A percentile compares a stretch with the other conserved stretches of the same genome.
These are phyloP conservation scores for Drosophila guanche DNA, from an alignment of 1,140 invertebrate species.

Conservation along the genomic window DNA sequence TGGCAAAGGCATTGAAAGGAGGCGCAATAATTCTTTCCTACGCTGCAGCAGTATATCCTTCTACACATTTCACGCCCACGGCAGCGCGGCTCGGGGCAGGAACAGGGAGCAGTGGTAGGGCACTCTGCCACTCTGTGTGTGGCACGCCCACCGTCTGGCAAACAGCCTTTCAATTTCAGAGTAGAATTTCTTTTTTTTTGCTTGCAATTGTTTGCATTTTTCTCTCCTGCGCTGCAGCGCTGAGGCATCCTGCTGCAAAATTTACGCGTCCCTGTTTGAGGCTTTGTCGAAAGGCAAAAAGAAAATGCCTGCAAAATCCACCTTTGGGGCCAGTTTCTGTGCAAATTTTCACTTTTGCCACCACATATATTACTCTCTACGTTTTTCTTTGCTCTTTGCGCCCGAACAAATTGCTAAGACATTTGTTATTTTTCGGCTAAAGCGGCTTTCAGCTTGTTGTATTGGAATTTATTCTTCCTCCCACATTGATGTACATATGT, in stretches of 20 bases:
- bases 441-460: conserved; percentile 39
- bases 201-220: conserved; percentile 66
- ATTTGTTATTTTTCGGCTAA: conserved; percentile 55
- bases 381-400: conserved; percentile 13
- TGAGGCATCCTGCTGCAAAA: conserved; percentile 41
- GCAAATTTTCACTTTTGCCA: conserved; percentile 48
- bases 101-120: conserved; percentile 22
- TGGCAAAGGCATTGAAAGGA: conserved; percentile 14
- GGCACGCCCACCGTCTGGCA: conserved; percentile 52
- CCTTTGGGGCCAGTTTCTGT: conserved; percentile 46
- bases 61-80: conserved; percentile 54
- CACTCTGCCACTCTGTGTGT: too few species aligned
- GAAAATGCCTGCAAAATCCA: conserved; percentile 18
- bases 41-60: conserved; percentile 39
- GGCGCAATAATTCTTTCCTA: conserved; percentile 48
- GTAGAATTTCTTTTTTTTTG: conserved; percentile 44
- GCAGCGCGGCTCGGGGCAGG: conserved; percentile 33
- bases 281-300: conserved; percentile 32
- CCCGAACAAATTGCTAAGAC: conserved; percentile 63
- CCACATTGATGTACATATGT: conserved; percentile 3
- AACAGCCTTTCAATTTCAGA: conserved; percentile 62
- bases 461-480: conserved; percentile 33
- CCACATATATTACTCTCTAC: conserved; percentile 46
- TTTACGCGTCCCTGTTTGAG: conserved; percentile 52
- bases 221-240: conserved; percentile 4